Evolutionary conservation across 2,888 invertebrate species (phyloP).

Genomic region (Callimorpha dominula): DNA sequence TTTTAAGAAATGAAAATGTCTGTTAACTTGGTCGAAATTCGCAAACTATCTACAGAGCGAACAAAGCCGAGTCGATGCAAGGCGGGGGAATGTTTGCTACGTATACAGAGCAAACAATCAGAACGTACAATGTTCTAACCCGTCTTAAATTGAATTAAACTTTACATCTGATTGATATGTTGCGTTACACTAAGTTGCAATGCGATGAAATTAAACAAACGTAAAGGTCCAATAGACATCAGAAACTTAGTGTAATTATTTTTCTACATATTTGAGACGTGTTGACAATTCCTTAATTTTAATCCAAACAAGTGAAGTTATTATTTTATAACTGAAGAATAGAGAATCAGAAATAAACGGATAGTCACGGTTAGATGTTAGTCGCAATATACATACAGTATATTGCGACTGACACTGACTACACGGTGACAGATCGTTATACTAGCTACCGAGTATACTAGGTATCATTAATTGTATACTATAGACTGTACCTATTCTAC

Average conservation of each 20-base stretch:
- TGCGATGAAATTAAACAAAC: neutral
- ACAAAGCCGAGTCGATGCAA: neutral
- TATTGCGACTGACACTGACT: no score
- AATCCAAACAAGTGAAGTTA: no score
- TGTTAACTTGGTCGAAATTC: conserved; percentile 2
- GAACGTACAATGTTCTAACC: conserved; percentile 12
- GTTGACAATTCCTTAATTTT: no score
- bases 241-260: neutral
- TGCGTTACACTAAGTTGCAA: neutral
- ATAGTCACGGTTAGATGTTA: no score
- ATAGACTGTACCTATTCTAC: no score
- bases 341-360: no score
- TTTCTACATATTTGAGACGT: no score
- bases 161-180: conserved; percentile 28
- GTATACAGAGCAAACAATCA: conserved; percentile 13
- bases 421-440: no score
- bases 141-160: conserved; percentile 48
- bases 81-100: conserved; percentile 1
- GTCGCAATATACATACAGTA: no score
- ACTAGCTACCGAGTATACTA: no score
- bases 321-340: no score
- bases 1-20: conserved; percentile 2
- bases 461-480: no score
- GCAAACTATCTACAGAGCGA: neutral
- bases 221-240: neutral